A percentile compares a stretch with the other conserved stretches of the same genome.
phyloP scores from a whole-genome alignment of 35 echinoderm and acorn worm species.

The Holothuria glaberrima region DNA sequence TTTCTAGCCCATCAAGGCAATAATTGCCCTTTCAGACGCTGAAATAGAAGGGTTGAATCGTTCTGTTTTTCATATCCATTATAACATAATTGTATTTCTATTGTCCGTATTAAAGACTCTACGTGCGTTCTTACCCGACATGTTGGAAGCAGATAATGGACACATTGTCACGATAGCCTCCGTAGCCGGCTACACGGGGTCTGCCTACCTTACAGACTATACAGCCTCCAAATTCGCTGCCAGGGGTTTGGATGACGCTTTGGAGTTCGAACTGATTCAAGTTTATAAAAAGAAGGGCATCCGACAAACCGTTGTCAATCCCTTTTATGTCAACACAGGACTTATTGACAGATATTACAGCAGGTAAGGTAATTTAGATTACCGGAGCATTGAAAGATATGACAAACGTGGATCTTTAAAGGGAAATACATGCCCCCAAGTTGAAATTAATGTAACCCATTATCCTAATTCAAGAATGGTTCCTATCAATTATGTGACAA shows the following conservation, averaged over 20 bases:
- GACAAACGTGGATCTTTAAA: too few relatives aligned
- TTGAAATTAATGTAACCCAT: too few relatives aligned
- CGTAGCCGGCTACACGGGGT: conserved; percentile 61
- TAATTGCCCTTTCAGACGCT: neutral
- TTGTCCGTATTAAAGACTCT: conserved; percentile 59
- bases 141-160: conserved; percentile 75
- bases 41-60: neutral
- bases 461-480: too few relatives aligned
- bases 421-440: too few relatives aligned
- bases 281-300: conserved; percentile 71
- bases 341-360: conserved; percentile 69
- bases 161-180: conserved; percentile 83
- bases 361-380: conserved; percentile 36
- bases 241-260: conserved; percentile 73
- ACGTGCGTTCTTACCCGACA: conserved; percentile 76
- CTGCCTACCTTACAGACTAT: conserved; percentile 76
- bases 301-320: conserved; percentile 68
- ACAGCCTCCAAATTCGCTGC: conserved; percentile 80
- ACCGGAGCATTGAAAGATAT: too few relatives aligned
- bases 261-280: conserved; percentile 65
- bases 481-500: too few relatives aligned
- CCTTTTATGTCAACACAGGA: conserved; percentile 81
- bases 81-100: conserved; percentile 1
- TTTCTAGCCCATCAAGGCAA: too few relatives aligned
- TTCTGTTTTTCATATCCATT: neutral